Evolutionary conservation across 2,888 invertebrate genomes (phyloP), one percentile per base, ranked within the genome.

Genomic region (Callimorpha dominula): DNA sequence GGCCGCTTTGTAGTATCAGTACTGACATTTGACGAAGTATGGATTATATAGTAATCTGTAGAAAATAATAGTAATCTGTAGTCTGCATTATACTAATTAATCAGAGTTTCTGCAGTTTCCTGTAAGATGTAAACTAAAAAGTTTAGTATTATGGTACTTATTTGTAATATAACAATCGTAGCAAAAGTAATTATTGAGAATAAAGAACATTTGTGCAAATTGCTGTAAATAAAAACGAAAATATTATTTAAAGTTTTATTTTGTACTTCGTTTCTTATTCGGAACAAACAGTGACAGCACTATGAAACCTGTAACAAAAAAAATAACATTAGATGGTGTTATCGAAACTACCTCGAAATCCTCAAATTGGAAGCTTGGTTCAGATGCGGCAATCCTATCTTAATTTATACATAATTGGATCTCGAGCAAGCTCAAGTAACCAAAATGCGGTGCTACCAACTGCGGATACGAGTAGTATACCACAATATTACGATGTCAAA

Each of bases 201-300:
- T 31, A 31, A 31, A 31, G 31, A 1, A 31, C 31, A 31, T 31
- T 31, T 20, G n/a, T 20, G 4, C n/a, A 57, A 57, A 57, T 57
- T n/a, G 12, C 4, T 20, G 11, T 9, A 57, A 57, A 57, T 57
- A 11, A 57, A 57, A 57, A 11, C 11, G 20, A 43, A 46, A 14
- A 2, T 42, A 3, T n/a, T 8, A 49, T n/a, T 65, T 65, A 46
- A 40, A 17, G 8, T 40, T 69, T 68, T 65, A 72, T 60, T 70
- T 46, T 52, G 66, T 57, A 62, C 12, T 66, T 63, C 75, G 68
- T 71, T 85, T 84, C 65, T 82, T 84, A 70, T 79, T 85, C 54
- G 86, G 86, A 66, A 83, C 68, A 50, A 86, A 83, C 43, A 85
- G 15, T 7, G 78, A 68, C n/a, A 85, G 17, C 4, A 80, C 7